Base-by-base conservation (phyloP, 64 coral and sea anemone genomes). In the Porites lutea region DNA sequence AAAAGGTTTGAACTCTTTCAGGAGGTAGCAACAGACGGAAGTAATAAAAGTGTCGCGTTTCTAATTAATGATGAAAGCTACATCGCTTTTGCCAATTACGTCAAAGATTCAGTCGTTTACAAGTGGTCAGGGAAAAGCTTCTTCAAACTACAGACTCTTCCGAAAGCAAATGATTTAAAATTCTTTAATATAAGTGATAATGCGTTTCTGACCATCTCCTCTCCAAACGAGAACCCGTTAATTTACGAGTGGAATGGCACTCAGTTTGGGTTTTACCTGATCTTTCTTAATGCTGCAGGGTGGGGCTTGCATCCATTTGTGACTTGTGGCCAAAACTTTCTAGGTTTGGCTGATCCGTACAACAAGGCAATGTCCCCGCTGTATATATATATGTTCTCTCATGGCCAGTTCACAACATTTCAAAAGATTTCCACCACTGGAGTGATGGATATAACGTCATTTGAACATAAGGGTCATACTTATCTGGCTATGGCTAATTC, bases 171-270 rank as follows among this genome's bases (percentile, higher is more conserved):
- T 20, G 89, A 91, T 65, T 50, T 91, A 50, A 59, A 72, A 19
- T 71, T 78, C 47, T 83, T 91, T 59, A 83, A 65, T 13, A 63
- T 83, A 13, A 91, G 83, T 67, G 89, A 65, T 27, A 64, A 91
- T 12, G 83, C 73, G 54, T 83, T 83, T 37, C 53, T 91, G 4
- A 66, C 68, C 58, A 65, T 74, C 9, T 59, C 82, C 70, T 60
- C 62, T 58, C 53, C 20, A 72, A 53, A 3, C 10, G 12, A 6
- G 6, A 14, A 51, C 14, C 48, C 61, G 27, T 69, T 50, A 14
- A 68, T 85, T 51, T 85, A 19, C 14, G 51, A 85, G 21, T 85
- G 82, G 82, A 46, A 85, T 85, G 37, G 23, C 46, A 23, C 2
- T 21, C 60, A 83, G 77, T 87, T 87, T 14, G 65, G 53, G 22